Conservation (phyloP, 2,888 invertebrate species). For the Meandrusa payeni region DNA sequence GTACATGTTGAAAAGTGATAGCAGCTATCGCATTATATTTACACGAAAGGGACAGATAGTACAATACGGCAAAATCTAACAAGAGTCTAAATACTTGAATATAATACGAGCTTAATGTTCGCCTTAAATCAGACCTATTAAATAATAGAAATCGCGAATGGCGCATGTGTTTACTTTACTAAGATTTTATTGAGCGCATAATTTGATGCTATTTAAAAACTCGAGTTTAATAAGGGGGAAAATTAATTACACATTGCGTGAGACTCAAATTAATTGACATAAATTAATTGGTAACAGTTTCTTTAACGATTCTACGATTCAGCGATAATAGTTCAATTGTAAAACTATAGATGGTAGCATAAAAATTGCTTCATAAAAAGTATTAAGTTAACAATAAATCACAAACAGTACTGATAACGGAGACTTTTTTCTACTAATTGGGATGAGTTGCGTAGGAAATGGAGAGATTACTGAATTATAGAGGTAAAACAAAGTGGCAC, state of each 20-base stretch:
- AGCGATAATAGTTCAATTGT: too few species aligned
- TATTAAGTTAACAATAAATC: too few species aligned
- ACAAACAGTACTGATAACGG: too few species aligned
- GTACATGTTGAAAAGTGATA: conserved; percentile 46
- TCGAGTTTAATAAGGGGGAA: conserved; percentile 20
- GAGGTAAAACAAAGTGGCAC: too few species aligned
- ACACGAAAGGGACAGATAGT: conserved; percentile 40
- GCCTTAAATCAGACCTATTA: conserved; percentile 31
- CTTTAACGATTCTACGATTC: too few species aligned
- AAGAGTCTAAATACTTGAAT: conserved; percentile 27
- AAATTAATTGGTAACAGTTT: not conserved
- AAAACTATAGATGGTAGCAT: too few species aligned
- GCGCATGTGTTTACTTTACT: conserved; percentile 67
- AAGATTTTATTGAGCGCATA: conserved; percentile 70
- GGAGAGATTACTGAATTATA: too few species aligned
- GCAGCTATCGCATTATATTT: conserved; percentile 12
- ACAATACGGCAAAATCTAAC: conserved; percentile 39
- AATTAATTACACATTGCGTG: conserved; percentile 11
- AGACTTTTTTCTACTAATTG: too few species aligned
- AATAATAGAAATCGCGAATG: conserved; percentile 43
- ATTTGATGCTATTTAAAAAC: conserved; percentile 63
- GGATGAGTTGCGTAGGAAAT: too few species aligned
- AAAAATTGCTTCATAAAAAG: too few species aligned
- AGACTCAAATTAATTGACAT: conserved; percentile 24
- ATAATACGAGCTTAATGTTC: not conserved